Conservation (phyloP, 2,113 vertebrate species). For the Vireo altiloquus region DNA sequence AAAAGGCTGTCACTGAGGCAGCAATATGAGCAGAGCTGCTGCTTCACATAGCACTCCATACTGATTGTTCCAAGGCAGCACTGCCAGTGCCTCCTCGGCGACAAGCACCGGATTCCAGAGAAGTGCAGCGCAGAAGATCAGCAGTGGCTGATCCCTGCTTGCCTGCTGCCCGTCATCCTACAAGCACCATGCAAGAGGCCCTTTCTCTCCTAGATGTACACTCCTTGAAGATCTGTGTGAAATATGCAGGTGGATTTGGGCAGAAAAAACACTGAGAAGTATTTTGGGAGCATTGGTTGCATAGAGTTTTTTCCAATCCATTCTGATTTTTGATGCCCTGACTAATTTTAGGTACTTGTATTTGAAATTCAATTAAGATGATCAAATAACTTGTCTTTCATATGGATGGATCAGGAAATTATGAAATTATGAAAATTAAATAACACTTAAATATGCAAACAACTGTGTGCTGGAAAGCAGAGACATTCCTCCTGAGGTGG, state of each 20-base stretch:
- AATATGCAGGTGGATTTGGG: not conserved
- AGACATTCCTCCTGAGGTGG: not conserved
- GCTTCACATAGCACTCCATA: not conserved
- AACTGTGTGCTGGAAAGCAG: not conserved
- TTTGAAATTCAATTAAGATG: not conserved
- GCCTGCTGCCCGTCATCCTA: accelerated
- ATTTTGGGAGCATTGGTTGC: not conserved
- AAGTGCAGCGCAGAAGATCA: accelerated
- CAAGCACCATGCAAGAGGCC: accelerated
- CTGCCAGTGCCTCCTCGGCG: accelerated
- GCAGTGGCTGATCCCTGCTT: not conserved
- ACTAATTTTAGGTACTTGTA: not conserved
- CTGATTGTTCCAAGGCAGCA: not conserved
- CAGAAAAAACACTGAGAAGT: not conserved
- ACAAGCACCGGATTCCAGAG: accelerated
- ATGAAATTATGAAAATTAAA: not conserved
- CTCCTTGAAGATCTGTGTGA: not conserved
- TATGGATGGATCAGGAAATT: not conserved
- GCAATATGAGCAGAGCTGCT: not conserved
- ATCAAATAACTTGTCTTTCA: not conserved
- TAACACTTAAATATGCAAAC: not conserved
- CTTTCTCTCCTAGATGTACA: not conserved
- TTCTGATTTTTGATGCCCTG: not conserved
- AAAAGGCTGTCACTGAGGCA: not conserved
- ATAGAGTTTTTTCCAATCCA: not conserved